phyloP scores from a whole-genome alignment of 2,888 invertebrate species.

The Caenorhabditis sp. region DNA sequence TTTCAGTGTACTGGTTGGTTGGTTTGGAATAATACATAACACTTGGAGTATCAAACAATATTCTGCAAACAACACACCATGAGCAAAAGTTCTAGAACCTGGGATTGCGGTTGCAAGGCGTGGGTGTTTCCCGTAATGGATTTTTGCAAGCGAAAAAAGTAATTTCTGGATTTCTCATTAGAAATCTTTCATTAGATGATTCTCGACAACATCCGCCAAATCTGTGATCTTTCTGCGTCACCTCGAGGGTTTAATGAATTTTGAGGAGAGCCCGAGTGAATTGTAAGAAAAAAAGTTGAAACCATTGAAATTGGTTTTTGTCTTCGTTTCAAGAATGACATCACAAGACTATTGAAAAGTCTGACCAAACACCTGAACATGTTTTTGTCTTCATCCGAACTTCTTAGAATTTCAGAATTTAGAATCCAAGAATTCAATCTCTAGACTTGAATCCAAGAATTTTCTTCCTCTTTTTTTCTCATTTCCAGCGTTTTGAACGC shows the following conservation, averaged over 20 bases:
- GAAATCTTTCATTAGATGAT: conserved; percentile 23
- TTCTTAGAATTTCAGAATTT: neutral
- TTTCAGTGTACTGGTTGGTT: conserved; percentile 51
- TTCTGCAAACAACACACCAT: conserved; percentile 1
- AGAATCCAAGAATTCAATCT: no score
- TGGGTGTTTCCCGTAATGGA: conserved; percentile 24
- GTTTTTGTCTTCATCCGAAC: neutral
- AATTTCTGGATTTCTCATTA: conserved; percentile 32
- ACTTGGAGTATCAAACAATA: conserved; percentile 42
- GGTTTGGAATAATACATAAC: conserved; percentile 33
- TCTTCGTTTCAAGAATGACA: no score
- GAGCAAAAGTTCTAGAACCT: neutral
- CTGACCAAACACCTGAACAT: conserved; percentile 26
- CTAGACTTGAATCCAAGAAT: no score
- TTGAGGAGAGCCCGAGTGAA: no score
- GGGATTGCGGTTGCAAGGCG: neutral
- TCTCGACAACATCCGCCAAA: conserved; percentile 23
- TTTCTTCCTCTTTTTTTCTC: conserved; percentile 5
- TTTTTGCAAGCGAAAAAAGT: conserved; percentile 7
- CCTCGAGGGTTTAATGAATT: conserved; percentile 21
- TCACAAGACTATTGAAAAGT: conserved; percentile 21
- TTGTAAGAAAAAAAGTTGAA: no score
- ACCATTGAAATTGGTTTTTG: neutral
- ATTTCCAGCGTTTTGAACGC: conserved; percentile 18
- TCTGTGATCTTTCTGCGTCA: conserved; percentile 35